Percentiles rank a stretch among this genome's conserved stretches.
These are phyloP conservation scores for Lasioglossum vierecki DNA, from an alignment of 2,888 invertebrate genomes.

Conservation along the genomic window DNA sequence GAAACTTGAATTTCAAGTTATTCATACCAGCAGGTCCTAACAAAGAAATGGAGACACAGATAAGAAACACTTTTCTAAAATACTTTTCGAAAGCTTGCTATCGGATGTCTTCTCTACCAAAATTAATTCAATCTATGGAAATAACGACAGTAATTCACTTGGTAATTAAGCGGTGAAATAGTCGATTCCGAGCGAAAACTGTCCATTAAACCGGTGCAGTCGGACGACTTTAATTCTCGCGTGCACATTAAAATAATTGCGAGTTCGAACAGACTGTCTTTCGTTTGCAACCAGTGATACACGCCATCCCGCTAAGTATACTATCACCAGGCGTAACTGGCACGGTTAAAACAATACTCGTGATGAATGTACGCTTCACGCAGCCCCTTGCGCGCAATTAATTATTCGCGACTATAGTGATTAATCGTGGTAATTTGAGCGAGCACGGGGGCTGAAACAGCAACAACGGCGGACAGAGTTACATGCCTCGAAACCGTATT, in stretches of 20 bases:
- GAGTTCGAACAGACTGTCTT: conserved; percentile 30
- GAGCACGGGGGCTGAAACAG: conserved; percentile 51
- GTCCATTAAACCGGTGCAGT: not conserved
- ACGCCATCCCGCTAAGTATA: conserved; percentile 38
- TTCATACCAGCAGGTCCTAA: too few relatives aligned
- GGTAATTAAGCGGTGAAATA: not conserved
- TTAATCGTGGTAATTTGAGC: conserved; percentile 63
- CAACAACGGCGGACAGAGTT: conserved; percentile 44
- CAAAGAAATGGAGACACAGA: too few relatives aligned
- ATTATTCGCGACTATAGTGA: conserved; percentile 67
- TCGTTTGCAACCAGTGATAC: not conserved
- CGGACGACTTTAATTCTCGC: not conserved
- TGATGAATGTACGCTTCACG: conserved; percentile 68
- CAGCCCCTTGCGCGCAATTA: conserved; percentile 64
- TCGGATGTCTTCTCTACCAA: not conserved
- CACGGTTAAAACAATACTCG: conserved; percentile 64
- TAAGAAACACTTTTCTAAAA: too few relatives aligned
- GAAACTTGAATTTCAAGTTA: too few relatives aligned
- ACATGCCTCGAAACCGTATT: conserved; percentile 26
- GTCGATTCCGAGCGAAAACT: not conserved
- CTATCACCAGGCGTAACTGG: conserved; percentile 47
- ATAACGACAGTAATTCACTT: not conserved
- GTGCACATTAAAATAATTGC: conserved; percentile 36
- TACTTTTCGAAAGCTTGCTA: too few relatives aligned
- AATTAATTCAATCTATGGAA: not conserved